Percentiles rank a stretch among this genome's conserved stretches.
Conservation (phyloP, 2,113 vertebrate genomes). For the Corapipo altera region DNA sequence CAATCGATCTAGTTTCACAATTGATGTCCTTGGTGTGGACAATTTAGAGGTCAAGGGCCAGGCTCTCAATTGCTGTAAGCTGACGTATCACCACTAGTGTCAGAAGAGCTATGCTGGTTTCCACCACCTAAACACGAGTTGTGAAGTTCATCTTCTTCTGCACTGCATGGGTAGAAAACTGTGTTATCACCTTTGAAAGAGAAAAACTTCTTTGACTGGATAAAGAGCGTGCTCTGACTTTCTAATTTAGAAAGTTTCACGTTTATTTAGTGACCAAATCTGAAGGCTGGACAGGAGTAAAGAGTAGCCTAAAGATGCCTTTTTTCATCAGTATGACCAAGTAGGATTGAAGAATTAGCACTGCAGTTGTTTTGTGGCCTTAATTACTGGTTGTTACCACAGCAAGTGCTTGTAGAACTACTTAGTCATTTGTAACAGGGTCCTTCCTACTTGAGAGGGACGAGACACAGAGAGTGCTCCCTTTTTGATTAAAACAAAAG, state of each 20-base stretch:
- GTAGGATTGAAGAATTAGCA: neutral
- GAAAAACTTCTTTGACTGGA: neutral
- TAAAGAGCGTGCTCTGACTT: neutral
- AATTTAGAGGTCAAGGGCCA: neutral
- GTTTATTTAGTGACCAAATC: neutral
- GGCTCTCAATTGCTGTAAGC: neutral
- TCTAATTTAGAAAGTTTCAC: neutral
- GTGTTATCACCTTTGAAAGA: neutral
- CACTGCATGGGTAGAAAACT: neutral
- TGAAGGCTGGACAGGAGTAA: neutral
- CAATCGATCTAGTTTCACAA: neutral
- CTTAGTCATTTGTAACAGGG: neutral
- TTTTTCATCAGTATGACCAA: neutral
- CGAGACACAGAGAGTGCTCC: rapidly evolving
- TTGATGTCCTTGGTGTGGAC: neutral
- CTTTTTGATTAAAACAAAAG: neutral
- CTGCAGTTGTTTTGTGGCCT: neutral
- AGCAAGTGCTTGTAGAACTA: neutral
- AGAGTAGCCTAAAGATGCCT: neutral
- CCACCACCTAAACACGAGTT: neutral
- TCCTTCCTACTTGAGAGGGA: neutral
- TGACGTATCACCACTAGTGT: neutral
- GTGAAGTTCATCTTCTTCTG: neutral
- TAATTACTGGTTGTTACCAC: neutral
- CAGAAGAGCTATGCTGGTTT: neutral